Evolutionary conservation across 2,113 vertebrate species (phyloP).

Genomic region (Furnarius figulus): DNA sequence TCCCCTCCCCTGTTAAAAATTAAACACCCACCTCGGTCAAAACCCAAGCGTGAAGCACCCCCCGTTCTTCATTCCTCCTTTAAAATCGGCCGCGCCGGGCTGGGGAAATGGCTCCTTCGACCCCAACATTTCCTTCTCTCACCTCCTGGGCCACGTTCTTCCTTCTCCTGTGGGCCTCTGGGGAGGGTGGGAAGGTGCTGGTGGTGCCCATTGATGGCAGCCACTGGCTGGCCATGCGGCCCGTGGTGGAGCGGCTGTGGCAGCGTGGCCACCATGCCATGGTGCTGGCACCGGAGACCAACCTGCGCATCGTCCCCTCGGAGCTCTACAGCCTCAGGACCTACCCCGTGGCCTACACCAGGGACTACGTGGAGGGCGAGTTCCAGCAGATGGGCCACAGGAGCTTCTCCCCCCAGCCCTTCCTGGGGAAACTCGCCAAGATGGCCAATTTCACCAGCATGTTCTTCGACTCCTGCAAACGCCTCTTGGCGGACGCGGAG

Average conservation of each 20-base stretch:
- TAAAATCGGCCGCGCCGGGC: neutral
- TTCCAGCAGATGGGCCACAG: constrained; percentile 18
- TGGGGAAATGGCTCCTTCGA: neutral
- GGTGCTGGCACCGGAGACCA: constrained; percentile 78
- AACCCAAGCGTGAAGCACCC: neutral
- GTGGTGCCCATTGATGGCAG: constrained; percentile 88
- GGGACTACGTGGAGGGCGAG: constrained; percentile 48
- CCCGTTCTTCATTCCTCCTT: rapidly evolving
- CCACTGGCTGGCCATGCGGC: constrained; percentile 80
- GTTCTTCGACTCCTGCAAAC: constrained; percentile 66
- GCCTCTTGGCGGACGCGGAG: constrained; percentile 67
- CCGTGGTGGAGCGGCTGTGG: constrained; percentile 73
- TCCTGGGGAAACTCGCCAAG: constrained; percentile 63
- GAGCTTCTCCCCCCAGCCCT: constrained; percentile 23
- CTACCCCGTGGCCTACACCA: constrained; percentile 73
- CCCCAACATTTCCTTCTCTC: neutral
- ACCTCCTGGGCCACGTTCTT: neutral
- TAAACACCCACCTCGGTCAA: neutral
- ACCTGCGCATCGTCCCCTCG: constrained; percentile 68
- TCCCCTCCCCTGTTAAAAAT: neutral
- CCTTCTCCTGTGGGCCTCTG: neutral
- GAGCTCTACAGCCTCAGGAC: constrained; percentile 68
- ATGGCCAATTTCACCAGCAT: constrained; percentile 44
- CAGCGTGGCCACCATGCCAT: constrained; percentile 78
- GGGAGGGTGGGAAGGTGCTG: constrained; percentile 76